Evolutionary conservation across 2,113 vertebrate species (phyloP), one percentile per base, ranked within the genome.

Genomic region (Trinectes maculatus): DNA sequence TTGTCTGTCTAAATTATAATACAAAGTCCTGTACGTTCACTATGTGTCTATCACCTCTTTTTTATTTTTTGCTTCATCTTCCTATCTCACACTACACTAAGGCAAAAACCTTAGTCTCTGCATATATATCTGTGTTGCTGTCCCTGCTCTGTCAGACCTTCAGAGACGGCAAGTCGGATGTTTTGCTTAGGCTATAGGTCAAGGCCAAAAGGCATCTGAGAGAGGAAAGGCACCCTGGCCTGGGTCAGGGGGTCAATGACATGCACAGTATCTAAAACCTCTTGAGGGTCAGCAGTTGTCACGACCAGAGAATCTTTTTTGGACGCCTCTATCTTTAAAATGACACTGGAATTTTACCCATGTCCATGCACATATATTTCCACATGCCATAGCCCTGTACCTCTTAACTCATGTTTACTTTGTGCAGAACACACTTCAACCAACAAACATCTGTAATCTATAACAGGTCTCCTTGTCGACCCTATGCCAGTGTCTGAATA

Each of bases 141-240:
- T 3, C 11, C 21, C 4, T 58, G 12, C 34, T 34, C 25, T 5
- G 36, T 1, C 24, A 55, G 9, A 49, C n/a, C 26, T 12, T 29
- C 19, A 33, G n/a, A 54, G 22, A n/a, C 34, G 18, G 24, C 26
- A 26, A 3, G 47, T 37, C n/a, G 24, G 42, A 49, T 5, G 11
- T 24, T 31, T n/a, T 24, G 12, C 46, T 39, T 54, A 58, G 29
- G 22, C 62, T 51, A 48, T 33, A 39, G 58, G 52, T 76, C 73
- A 83, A 68, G 60, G 71, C 71, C 75, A 83, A 56, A 81, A 75
- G 76, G 82, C 74, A 47, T 52, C 48, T 61, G 56, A 82, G 74
- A 85, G 69, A 79, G 74, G 73, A 87, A 89, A 79, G 59, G 52
- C 46, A 46, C 54, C 54, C 53, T 42, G 62, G 18, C 18, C 28